Evolutionary conservation across 2,797 vertebrate species (phyloP).

Genomic region (Coregonus ussuriensis): DNA sequence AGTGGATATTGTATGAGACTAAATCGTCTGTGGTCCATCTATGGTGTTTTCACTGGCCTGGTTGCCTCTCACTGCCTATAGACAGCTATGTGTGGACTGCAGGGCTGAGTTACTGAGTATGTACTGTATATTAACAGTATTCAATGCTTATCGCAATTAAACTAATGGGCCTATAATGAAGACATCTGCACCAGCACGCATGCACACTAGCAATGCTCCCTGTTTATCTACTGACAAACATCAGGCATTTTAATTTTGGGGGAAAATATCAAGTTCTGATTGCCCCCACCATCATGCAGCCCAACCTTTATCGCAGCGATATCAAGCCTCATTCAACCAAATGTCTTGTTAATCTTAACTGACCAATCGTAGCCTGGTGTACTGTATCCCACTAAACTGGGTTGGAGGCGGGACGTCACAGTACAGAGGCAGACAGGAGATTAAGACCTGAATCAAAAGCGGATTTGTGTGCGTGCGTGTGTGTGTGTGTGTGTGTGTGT

Average conservation of each 20-base stretch:
- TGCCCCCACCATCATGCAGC: constrained; percentile 10
- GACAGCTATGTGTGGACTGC: not conserved
- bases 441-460: constrained; percentile 71
- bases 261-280: constrained; percentile 46
- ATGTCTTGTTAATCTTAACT: constrained; percentile 10
- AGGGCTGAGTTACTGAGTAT: constrained; percentile 45
- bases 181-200: constrained; percentile 55
- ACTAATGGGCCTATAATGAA: constrained; percentile 64
- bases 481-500: constrained; percentile 24
- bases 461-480: constrained; percentile 48
- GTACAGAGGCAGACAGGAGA: constrained; percentile 63
- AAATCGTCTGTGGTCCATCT: constrained; percentile 50
- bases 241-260: constrained; percentile 54
- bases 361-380: constrained; percentile 1
- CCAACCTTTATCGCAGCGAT: constrained; percentile 9
- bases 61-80: not conserved
- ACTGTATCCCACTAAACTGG: constrained; percentile 50
- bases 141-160: constrained; percentile 61
- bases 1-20: constrained; percentile 27
- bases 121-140: constrained; percentile 28
- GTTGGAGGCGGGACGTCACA: constrained; percentile 64
- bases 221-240: constrained; percentile 59
- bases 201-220: constrained; percentile 34
- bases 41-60: constrained; percentile 28
- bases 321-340: not conserved